Evolutionary conservation across 2,888 invertebrate genomes (phyloP).

Genomic region (Euplexia lucipara): DNA sequence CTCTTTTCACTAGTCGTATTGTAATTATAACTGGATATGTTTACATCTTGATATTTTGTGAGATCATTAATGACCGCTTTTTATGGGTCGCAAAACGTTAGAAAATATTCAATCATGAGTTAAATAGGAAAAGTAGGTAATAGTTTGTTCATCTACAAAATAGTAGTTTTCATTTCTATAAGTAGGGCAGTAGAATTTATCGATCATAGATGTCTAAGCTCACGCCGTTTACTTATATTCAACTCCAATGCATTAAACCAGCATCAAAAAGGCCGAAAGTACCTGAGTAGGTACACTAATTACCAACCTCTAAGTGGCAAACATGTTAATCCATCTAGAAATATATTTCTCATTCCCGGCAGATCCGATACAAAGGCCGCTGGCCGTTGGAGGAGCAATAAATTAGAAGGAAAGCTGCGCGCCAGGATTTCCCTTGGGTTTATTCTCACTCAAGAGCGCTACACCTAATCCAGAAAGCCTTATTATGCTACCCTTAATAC

Average conservation of each 20-base stretch:
- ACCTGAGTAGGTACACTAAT: conserved; percentile 81
- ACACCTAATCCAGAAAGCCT: conserved; percentile 91
- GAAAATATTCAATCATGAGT: too few species aligned
- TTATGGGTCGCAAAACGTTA: not conserved
- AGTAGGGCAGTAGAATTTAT: not conserved
- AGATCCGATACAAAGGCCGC: conserved; percentile 90
- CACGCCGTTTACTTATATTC: not conserved
- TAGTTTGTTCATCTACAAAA: too few species aligned
- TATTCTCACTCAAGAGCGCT: conserved; percentile 90
- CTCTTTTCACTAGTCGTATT: too few species aligned
- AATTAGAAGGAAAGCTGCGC: conserved; percentile 90
- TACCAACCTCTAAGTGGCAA: conserved; percentile 82
- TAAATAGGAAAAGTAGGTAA: too few species aligned
- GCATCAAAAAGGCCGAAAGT: conserved; percentile 64
- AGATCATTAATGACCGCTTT: not conserved
- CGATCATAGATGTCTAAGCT: not conserved
- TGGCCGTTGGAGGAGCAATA: conserved; percentile 89
- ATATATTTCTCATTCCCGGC: conserved; percentile 88
- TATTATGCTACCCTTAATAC: conserved; percentile 91
- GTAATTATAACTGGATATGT: not conserved
- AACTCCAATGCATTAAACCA: conserved; percentile 20
- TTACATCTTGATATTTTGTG: not conserved
- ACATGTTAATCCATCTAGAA: conserved; percentile 88
- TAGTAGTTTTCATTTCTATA: not conserved
- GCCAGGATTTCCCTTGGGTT: conserved; percentile 90